Conservation (phyloP, 2,888 invertebrate genomes). For the Saturnia pavonia region DNA sequence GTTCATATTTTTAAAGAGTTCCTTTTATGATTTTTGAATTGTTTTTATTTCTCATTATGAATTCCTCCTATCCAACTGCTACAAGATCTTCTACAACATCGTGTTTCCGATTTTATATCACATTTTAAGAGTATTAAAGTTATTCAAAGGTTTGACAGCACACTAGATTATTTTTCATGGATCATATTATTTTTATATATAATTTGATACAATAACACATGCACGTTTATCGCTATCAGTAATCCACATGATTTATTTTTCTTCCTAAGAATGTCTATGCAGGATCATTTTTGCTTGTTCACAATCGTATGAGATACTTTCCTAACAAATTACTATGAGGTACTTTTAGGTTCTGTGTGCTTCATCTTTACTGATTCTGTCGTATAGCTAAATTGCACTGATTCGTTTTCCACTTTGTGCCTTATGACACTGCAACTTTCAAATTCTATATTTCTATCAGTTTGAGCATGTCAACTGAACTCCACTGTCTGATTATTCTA, state of each 20-base stretch:
- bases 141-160: conserved; percentile 76
- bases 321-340: conserved; percentile 12
- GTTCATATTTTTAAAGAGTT: conserved; percentile 72
- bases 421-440: conserved; percentile 4
- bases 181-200: conserved; percentile 40
- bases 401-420: not conserved
- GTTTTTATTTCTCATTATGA: conserved; percentile 71
- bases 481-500: conserved; percentile 23
- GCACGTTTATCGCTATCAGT: conserved; percentile 59
- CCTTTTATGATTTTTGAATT: conserved; percentile 62
- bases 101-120: conserved; percentile 65
- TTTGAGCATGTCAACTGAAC: conserved; percentile 24
- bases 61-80: conserved; percentile 67
- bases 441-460: conserved; percentile 22
- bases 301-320: conserved; percentile 19
- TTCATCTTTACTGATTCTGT: not conserved
- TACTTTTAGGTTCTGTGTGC: not conserved
- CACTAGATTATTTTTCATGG: conserved; percentile 51
- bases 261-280: conserved; percentile 20
- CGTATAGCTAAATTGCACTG: not conserved
- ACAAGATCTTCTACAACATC: conserved; percentile 74
- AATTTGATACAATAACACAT: conserved; percentile 45
- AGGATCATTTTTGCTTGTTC: not conserved
- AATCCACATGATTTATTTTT: conserved; percentile 61
- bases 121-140: conserved; percentile 66